Conservation (phyloP, 2,113 vertebrate species). For the Motacilla tschutschensis region DNA sequence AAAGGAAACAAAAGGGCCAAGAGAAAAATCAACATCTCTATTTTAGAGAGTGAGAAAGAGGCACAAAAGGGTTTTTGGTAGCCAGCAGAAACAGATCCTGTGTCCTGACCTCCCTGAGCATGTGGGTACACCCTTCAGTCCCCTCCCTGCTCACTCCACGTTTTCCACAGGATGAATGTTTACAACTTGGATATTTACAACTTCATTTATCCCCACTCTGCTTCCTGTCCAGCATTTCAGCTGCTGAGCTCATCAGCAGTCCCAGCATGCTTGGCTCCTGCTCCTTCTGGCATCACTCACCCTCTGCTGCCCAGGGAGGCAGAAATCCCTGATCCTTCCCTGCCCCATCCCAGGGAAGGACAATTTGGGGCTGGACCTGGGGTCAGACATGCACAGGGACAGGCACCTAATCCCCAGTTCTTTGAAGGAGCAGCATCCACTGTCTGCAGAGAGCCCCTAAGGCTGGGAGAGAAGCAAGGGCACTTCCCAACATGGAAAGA, state of each 20-base stretch:
- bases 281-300: background rate
- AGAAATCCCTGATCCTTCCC: background rate
- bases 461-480: background rate
- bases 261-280: background rate
- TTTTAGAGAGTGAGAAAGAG: constrained; percentile 12
- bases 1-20: background rate
- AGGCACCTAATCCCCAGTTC: fast-evolving
- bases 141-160: background rate
- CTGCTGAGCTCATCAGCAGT: constrained; percentile 27
- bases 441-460: background rate
- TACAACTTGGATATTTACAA: background rate
- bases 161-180: background rate
- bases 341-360: background rate
- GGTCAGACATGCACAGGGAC: fast-evolving
- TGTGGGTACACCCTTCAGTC: background rate
- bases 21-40: background rate
- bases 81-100: background rate
- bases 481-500: background rate
- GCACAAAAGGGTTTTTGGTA: background rate
- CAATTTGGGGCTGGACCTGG: background rate
- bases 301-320: background rate
- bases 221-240: background rate
- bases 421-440: background rate
- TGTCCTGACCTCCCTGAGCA: background rate
- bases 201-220: background rate